Conservation (phyloP, 2,888 invertebrate genomes). For the Biston betularia region DNA sequence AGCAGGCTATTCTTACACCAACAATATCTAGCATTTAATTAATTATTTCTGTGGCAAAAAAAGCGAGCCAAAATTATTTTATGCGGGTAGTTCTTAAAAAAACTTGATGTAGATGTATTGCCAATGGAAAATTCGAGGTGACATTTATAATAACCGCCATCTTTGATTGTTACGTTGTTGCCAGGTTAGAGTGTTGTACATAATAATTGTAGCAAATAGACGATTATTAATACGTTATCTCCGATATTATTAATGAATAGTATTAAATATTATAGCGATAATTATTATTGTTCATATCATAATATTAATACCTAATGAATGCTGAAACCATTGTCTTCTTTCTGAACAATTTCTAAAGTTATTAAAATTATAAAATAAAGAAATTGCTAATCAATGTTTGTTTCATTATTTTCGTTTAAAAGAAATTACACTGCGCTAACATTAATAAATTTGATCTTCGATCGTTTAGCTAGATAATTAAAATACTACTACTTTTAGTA, state of each 20-base stretch:
- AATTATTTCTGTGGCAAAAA: neutral
- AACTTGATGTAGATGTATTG: neutral
- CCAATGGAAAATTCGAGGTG: constrained; percentile 60
- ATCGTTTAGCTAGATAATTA: too few relatives aligned
- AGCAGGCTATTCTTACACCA: neutral
- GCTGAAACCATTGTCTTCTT: constrained; percentile 89
- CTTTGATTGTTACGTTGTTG: constrained; percentile 70
- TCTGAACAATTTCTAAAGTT: constrained; percentile 92
- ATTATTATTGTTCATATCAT: constrained; percentile 90
- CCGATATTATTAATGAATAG: constrained; percentile 74
- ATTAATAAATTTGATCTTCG: too few relatives aligned
- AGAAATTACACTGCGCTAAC: too few relatives aligned
- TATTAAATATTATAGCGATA: constrained; percentile 72
- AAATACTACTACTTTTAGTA: too few relatives aligned
- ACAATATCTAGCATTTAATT: too few relatives aligned
- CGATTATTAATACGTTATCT: constrained; percentile 78
- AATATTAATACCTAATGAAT: constrained; percentile 85
- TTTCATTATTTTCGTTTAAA: constrained; percentile 57
- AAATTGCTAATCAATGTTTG: constrained; percentile 82
- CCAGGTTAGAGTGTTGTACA: constrained; percentile 71
- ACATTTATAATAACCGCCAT: constrained; percentile 47
- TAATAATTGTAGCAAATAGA: constrained; percentile 72
- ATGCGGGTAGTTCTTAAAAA: neutral
- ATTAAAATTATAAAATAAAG: constrained; percentile 86
- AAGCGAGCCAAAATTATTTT: neutral